These are phyloP conservation scores for Tenthredo amoena DNA, from an alignment of 2,888 invertebrate species.

Conservation along the genomic window DNA sequence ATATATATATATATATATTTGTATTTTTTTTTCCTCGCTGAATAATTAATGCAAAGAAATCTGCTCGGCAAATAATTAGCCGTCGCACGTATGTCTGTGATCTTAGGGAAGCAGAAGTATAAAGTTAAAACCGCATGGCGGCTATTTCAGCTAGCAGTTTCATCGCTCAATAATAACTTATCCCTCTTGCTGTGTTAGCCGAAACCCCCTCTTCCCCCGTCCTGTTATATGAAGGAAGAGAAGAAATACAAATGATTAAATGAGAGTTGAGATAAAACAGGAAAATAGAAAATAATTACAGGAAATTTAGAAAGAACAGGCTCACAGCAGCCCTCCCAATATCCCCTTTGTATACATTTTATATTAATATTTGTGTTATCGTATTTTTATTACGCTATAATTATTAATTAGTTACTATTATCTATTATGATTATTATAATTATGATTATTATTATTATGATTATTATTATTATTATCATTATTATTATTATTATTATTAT, in stretches of 20 bases:
- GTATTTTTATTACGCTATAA: slow-evolving; percentile 64
- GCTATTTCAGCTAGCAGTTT: slow-evolving; percentile 69
- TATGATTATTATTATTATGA: slow-evolving; percentile 67
- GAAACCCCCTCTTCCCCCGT: slow-evolving; percentile 33
- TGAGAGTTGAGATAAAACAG: background rate
- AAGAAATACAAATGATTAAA: background rate
- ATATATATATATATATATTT: slow-evolving; percentile 7
- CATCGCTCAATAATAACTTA: slow-evolving; percentile 63
- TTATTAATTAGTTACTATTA: slow-evolving; percentile 59
- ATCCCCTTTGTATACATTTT: slow-evolving; percentile 50
- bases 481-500: no score
- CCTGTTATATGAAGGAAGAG: background rate
- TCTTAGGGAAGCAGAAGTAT: slow-evolving; percentile 72
- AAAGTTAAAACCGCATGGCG: slow-evolving; percentile 64
- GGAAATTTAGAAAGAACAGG: background rate
- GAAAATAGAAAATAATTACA: background rate
- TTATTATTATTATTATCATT: slow-evolving; percentile 68
- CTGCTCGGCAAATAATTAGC: slow-evolving; percentile 67
- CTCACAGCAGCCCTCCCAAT: slow-evolving; percentile 22
- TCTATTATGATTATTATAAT: slow-evolving; percentile 67
- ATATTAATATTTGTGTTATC: slow-evolving; percentile 63
- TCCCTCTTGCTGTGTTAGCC: background rate
- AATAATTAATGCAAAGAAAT: slow-evolving; percentile 68
- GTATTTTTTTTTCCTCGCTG: slow-evolving; percentile 4
- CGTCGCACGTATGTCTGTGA: slow-evolving; percentile 74